Evolutionary conservation across 2,888 invertebrate species (phyloP), one percentile per base, ranked within the genome.

Genomic region (Metopia argyrocephala): DNA sequence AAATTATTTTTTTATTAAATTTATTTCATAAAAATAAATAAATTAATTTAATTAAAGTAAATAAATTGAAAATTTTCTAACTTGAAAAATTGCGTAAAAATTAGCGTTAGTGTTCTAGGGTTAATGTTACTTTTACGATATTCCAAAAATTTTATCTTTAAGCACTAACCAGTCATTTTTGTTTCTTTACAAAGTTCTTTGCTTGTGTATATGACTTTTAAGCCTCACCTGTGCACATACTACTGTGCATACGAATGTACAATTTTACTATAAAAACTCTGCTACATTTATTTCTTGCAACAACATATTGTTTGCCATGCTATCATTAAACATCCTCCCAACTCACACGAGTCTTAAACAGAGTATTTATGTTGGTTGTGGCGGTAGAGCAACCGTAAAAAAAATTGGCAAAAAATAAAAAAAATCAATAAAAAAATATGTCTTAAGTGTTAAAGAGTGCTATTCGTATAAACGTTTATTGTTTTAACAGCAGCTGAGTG

Each of bases 391-490:
- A 48, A 48, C 48, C 48, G 38, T 38, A 38, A 38, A 38, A 48
- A 48, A 15, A 7, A 4, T 18, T 5, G 18, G 48, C 48, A 48
- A 18, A 48, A 48, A 31, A 31, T 52, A 21, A 12, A 56, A 5
- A 25, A 56, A 56, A 56, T 28, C 7, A 15, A 27, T 7, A 52
- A 57, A 31, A 57, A 27, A 23, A 23, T 15, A 54, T 7, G 5
- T 7, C 18, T 57, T n/a, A 25, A 28, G 57, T 57, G 57, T 18
- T 57, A 57, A 57, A 57, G 27, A 57, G 57, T 57, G 25, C n/a
- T n/a, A n/a, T n/a, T n/a, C n/a, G 57, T 28, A 57, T 57, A 27
- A 57, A 18, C 48, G 20, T 27, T 57, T 57, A 57, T 57, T 18
- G 5, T 28, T 28, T 28, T 18, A 28, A 57, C 57, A 27, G 31